Evolutionary conservation across 2,113 vertebrate genomes (phyloP), one percentile per base, ranked within the genome.

Genomic region (Pampusana beccarii): DNA sequence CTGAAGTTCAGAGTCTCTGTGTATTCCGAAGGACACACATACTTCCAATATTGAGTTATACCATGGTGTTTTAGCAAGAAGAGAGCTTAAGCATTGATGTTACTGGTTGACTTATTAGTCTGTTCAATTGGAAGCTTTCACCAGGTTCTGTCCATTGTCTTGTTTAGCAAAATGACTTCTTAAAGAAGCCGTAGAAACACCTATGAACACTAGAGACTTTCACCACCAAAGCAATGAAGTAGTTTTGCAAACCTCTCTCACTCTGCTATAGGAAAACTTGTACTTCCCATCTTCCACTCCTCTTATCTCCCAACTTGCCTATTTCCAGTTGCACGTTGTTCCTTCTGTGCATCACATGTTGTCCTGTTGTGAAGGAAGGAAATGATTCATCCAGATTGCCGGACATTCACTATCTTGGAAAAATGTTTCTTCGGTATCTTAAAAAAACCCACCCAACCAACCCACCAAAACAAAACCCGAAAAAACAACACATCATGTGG

Each of bases 21-120:
- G 5, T 10, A 4, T 33, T 82, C 44, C 2, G 1, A 38, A 79
- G 40, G 23, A 67, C 19, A 7, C 0, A 0, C 0, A 7, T 24
- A 6, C 14, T 74, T 67, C 48, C 31, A 28, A 10, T 44, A 34
- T 5, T 40, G 50, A 77, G 10, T 53, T 69, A 5, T 26, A 21
- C 2, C 16, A 4, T 1, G 3, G 26, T 20, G 21, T 74, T 65
- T 62, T 48, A 50, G 14, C 28, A 87, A 64, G 64, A 77, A 33
- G 14, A 70, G 14, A 78, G 36, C 3, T 69, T 29, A 9, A 81
- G 8, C 12, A 53, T 25, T 51, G 62, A 11, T 36, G 23, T 50
- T 4, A 20, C 5, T 25, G 6, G 8, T 56, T 83, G 5, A 36
- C 3, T 11, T 12, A 11, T 2, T 21, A n/a, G 8, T 3, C 13